Evolutionary conservation across 2,888 invertebrate genomes (phyloP).

Genomic region (Synergus laeviventris): DNA sequence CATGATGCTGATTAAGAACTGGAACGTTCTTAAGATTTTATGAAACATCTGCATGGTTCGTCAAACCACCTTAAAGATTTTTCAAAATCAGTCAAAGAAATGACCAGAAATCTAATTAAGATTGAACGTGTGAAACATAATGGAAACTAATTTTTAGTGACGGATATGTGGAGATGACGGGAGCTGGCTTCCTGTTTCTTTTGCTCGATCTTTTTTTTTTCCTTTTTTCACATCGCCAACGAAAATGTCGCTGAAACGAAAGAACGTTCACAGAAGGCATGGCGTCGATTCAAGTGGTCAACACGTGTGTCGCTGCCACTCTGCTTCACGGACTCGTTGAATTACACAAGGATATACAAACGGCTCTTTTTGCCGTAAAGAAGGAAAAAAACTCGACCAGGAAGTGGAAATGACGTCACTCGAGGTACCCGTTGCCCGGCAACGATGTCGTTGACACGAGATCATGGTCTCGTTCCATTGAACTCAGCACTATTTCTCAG

Average conservation of each 20-base stretch:
- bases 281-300: constrained; percentile 55
- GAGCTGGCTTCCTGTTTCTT: constrained; percentile 54
- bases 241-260: constrained; percentile 52
- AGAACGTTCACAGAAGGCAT: constrained; percentile 45
- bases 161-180: constrained; percentile 47
- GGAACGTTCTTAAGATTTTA: not conserved
- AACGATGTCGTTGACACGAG: constrained; percentile 44
- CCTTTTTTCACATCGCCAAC: constrained; percentile 46
- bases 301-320: constrained; percentile 55
- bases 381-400: constrained; percentile 51
- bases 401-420: constrained; percentile 56
- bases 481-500: constrained; percentile 31
- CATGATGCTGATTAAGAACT: not conserved
- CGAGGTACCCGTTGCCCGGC: constrained; percentile 42
- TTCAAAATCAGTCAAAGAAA: no score
- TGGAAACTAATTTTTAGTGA: constrained; percentile 6
- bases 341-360: constrained; percentile 44
- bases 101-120: not conserved
- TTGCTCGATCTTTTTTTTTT: constrained; percentile 50
- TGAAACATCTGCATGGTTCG: not conserved
- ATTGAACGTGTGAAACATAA: not conserved
- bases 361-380: constrained; percentile 36
- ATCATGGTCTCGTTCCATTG: constrained; percentile 35
- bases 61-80: not conserved
- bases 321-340: constrained; percentile 42